Conservation (phyloP, 2,113 vertebrate genomes). For the Crotalus tigris region DNA sequence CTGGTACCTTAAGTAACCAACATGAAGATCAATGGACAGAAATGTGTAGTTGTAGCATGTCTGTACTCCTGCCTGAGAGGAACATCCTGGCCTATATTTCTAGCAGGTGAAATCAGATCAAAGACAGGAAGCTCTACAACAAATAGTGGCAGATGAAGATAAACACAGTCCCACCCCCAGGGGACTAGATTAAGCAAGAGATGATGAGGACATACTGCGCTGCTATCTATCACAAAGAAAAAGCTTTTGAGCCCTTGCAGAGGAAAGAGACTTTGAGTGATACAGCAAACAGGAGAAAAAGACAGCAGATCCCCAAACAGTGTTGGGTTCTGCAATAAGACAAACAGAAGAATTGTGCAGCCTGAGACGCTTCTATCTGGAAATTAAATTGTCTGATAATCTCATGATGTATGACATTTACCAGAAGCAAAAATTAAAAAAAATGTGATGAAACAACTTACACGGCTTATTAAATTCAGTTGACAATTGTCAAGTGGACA, state of each 20-base stretch:
- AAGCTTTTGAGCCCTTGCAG: not conserved
- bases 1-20: not conserved
- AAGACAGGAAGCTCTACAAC: not conserved
- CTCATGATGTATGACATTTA: not conserved
- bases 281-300: not conserved
- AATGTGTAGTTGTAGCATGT: not conserved
- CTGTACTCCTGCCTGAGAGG: not conserved
- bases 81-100: not conserved
- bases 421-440: not conserved
- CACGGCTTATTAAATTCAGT: not conserved
- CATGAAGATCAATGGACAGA: not conserved
- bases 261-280: not conserved
- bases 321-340: not conserved
- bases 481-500: not conserved
- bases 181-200: not conserved
- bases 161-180: not conserved
- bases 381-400: not conserved
- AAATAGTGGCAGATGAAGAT: not conserved
- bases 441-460: not conserved
- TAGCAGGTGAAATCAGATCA: not conserved
- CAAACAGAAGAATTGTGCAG: not conserved
- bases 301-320: not conserved
- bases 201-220: not conserved
- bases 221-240: not conserved
- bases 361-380: not conserved